Percentiles rank a stretch among this genome's conserved stretches.
These are phyloP conservation scores for Asarcornis scutulata DNA, from an alignment of 2,113 vertebrate genomes.

Conservation along the genomic window DNA sequence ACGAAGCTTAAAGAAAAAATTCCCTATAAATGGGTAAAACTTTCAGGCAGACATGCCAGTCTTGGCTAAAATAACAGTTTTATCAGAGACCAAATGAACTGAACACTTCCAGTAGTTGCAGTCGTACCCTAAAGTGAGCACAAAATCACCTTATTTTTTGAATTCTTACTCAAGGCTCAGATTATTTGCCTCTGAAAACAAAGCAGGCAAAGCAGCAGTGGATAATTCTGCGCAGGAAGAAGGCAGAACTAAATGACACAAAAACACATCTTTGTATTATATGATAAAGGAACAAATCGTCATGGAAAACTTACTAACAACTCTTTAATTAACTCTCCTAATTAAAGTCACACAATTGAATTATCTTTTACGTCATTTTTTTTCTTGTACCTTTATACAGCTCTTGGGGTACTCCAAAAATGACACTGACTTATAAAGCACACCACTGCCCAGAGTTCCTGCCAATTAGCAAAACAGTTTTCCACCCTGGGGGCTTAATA, in stretches of 20 bases:
- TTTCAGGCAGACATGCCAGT: not conserved
- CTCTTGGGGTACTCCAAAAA: not conserved
- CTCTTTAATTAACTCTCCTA: not conserved
- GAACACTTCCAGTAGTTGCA: not conserved
- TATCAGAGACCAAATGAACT: not conserved
- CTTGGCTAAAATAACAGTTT: not conserved
- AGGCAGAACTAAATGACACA: fast-evolving
- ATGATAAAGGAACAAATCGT: not conserved
- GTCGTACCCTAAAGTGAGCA: not conserved
- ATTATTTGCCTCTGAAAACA: not conserved
- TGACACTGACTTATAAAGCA: not conserved
- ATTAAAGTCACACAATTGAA: not conserved
- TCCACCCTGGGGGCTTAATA: not conserved
- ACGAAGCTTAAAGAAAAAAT: not conserved
- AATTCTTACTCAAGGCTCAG: not conserved
- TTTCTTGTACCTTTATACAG: not conserved
- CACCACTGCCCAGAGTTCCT: not conserved
- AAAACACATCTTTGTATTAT: not conserved
- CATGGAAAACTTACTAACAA: not conserved
- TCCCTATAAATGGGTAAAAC: not conserved
- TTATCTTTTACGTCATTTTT: fast-evolving
- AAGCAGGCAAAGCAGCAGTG: not conserved
- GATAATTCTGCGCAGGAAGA: not conserved
- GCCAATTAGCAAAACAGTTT: not conserved
- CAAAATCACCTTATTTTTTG: not conserved